phyloP scores from a whole-genome alignment of 2,888 invertebrate genomes.

The Cylindroiulus punctatus region DNA sequence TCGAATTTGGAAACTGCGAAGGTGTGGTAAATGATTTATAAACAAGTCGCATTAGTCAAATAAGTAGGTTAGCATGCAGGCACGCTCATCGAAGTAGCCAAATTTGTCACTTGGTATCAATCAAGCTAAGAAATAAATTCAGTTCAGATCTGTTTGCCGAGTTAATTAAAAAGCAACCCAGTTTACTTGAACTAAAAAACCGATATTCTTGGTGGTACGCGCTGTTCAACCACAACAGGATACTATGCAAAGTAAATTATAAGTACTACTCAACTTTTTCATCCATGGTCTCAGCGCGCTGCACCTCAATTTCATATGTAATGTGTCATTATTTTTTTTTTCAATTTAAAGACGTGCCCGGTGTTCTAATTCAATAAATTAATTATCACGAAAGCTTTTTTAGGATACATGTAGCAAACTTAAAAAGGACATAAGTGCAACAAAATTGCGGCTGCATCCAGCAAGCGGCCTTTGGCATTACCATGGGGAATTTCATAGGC shows the following conservation, averaged over 20 bases:
- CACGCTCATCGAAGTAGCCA: neutral
- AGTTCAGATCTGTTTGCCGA: neutral
- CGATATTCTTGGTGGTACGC: neutral
- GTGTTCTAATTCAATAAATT: neutral
- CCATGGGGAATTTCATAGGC: neutral
- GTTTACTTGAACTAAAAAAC: conserved; percentile 22
- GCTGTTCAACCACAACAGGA: neutral
- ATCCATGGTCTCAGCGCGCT: neutral
- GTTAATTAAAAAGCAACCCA: conserved; percentile 15
- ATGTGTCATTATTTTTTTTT: conserved; percentile 2
- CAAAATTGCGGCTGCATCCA: neutral
- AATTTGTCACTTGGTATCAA: conserved; percentile 1
- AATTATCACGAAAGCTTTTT: neutral
- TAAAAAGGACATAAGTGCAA: neutral
- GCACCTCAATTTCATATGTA: neutral
- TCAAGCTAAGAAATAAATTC: neutral
- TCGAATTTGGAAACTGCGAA: neutral
- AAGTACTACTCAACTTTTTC: neutral
- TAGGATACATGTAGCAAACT: neutral
- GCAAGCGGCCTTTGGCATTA: neutral
- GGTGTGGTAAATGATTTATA: neutral
- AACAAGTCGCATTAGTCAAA: neutral
- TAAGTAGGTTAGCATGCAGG: neutral
- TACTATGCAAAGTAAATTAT: neutral
- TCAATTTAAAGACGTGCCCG: neutral